Base-by-base conservation (phyloP, 2,797 vertebrate species). In the Sebastes steindachneri region DNA sequence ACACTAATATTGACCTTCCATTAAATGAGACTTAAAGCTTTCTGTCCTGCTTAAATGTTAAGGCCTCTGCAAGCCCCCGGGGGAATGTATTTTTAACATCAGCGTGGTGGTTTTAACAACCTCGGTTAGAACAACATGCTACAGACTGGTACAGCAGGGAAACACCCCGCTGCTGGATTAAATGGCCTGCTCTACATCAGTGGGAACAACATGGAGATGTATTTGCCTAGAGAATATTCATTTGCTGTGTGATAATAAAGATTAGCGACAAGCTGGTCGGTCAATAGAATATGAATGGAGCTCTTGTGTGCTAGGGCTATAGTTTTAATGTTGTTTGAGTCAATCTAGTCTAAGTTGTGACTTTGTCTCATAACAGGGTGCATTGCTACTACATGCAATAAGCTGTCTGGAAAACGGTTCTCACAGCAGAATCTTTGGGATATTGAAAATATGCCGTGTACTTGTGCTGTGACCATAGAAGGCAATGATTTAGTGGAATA, bases 1-100 rank as follows among this genome's bases (percentile, higher is more conserved):
- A 84, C 84, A 85, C 88, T 87, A 95, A 95, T 95, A 94, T 95
- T 95, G 91, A 95, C 89, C 83, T 95, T 94, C 91, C 89, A 94
- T 96, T 94, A 95, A 94, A 92, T 74, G 68, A 77, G 93, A 89
- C 88, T 95, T 93, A 88, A 69, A 48, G 80, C 72, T 84, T 91
- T 91, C 84, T 92, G 91, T 91, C 74, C 77, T 62, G 73, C 85
- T 89, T 89, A 80, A 85, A 77, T 54, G 70, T 67, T 86, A 85
- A 90, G 86, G 84, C 86, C 63, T 63, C 68, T 67, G 71, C 75
- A 57, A 77, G 79, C 83, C 76, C 84, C 78, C 65, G 79, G 82
- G 86, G 79, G 87, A 90, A 89, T 83, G 72, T 89, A 84, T 90
- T 90, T 88, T 89, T 86, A 91, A 80, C 86, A 89, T 88, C 79